phyloP scores from a whole-genome alignment of 2,888 invertebrate genomes.

The Siphlonurus alternatus region DNA sequence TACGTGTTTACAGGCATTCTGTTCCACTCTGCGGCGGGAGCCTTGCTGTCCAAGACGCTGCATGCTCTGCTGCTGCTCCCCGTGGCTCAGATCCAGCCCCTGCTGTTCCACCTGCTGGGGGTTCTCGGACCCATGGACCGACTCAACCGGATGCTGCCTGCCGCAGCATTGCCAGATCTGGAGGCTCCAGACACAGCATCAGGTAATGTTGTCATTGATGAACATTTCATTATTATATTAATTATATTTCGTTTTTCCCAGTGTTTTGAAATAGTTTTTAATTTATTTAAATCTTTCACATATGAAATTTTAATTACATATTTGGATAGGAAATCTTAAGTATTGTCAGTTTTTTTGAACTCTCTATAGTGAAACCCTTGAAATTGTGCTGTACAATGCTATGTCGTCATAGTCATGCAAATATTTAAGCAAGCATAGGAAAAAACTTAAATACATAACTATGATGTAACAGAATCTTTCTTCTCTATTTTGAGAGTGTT shows the following conservation, averaged over 20 bases:
- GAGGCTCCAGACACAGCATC: slow-evolving; percentile 18
- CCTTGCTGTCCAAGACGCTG: slow-evolving; percentile 37
- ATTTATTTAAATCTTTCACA: neutral
- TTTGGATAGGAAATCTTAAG: no score
- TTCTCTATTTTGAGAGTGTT: no score
- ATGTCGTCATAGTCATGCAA: no score
- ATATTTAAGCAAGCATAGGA: no score
- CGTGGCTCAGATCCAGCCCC: slow-evolving; percentile 23
- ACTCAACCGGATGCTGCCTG: slow-evolving; percentile 26
- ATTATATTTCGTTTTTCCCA: neutral
- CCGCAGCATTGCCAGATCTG: slow-evolving; percentile 23
- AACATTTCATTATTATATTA: neutral
- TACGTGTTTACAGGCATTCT: slow-evolving; percentile 26
- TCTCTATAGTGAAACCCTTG: no score
- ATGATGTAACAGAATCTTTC: no score
- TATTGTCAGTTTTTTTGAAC: no score
- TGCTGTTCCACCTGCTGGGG: slow-evolving; percentile 25
- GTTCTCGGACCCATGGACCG: slow-evolving; percentile 26
- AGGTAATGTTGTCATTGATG: slow-evolving; percentile 18
- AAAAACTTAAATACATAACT: no score
- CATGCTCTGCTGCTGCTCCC: slow-evolving; percentile 37
- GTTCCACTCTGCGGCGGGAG: slow-evolving; percentile 36
- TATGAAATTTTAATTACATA: no score
- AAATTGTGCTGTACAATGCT: no score
- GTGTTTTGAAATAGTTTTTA: neutral